Conservation (phyloP, 53 echinoderm and acorn worm genomes). For the Stichopus horrens region DNA sequence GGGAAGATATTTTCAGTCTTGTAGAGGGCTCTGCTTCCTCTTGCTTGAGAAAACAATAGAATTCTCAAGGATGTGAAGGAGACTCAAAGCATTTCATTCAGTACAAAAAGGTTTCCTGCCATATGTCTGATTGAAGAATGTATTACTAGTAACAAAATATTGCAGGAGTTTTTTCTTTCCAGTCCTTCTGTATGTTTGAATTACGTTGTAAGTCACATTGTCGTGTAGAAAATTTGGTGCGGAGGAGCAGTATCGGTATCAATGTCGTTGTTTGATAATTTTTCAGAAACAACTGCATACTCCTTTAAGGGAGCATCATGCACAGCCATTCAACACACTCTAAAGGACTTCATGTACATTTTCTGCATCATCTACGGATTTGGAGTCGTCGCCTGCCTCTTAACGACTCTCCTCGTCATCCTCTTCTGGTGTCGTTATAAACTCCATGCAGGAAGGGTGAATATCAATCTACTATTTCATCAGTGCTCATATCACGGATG, state of each 20-base stretch:
- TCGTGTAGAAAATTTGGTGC: not conserved
- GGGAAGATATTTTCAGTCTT: too few species aligned
- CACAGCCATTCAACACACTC: slow-evolving; percentile 63
- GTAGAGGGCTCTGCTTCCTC: too few species aligned
- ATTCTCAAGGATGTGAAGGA: too few species aligned
- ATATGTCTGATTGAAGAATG: too few species aligned
- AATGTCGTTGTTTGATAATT: too few species aligned
- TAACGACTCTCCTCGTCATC: slow-evolving; percentile 60
- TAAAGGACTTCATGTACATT: slow-evolving; percentile 80
- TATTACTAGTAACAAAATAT: too few species aligned
- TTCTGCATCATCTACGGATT: slow-evolving; percentile 80
- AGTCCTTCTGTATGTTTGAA: too few species aligned
- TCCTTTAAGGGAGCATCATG: slow-evolving; percentile 74
- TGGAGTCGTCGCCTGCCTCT: slow-evolving; percentile 65
- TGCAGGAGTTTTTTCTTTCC: too few species aligned
- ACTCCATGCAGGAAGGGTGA: slow-evolving; percentile 33
- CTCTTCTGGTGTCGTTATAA: slow-evolving; percentile 62
- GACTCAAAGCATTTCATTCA: too few species aligned
- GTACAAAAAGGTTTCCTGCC: too few species aligned
- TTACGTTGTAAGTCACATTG: too few species aligned
- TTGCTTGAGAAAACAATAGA: too few species aligned
- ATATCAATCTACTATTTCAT: not conserved
- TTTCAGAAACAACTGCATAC: slow-evolving; percentile 19
- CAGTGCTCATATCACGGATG: not conserved
- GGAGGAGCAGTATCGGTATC: not conserved